Evolutionary conservation across 2,888 invertebrate genomes (phyloP), one percentile per base, ranked within the genome.

Genomic region (Glomeris marginata): DNA sequence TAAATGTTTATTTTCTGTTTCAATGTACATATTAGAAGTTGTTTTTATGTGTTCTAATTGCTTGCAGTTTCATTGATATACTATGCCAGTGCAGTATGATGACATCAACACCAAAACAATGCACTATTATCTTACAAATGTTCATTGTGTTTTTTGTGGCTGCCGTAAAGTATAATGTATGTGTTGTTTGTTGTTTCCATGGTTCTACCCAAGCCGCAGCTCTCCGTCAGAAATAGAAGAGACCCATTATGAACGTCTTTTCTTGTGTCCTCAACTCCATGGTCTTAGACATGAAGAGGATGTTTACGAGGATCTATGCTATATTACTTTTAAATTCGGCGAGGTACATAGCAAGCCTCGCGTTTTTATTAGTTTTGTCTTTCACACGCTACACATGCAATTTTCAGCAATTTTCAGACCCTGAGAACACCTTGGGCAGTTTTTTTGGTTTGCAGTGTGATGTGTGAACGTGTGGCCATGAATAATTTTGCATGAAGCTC

Each of bases 301-400:
- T 70, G 80, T 85, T 62, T 87, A 87, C 68, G 86, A 85, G 70
- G 84, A 86, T 69, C 76, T 87, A 60, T 85, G 85, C 74, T 86
- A 84, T 69, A 82, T 85, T 64, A 84, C 83, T 64, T 81, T 84
- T 69, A 56, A 58, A 50, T 51, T 55, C 40, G 52, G 40, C 44
- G 55, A 58, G 57, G 56, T 56, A 55, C 16, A 16, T 38, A 8
- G 28, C 28, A 28, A 28, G 3, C 28, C 28, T 28, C 28, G 8
- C 8, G 28, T 5, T 28, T n/a, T 28, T 28, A 28, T 28, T 28
- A 8, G 8, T 28, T 8, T 28, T 8, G 28, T 28, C 4, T 28
- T 28, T 28, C 28, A 8, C 28, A 28, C 28, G 8, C 28, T 5
- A 28, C 8, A 28, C 28, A 28, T 8, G n/a, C n/a, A n/a, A n/a